Evolutionary conservation across 2,888 invertebrate species (phyloP).

Genomic region (Drosophila anomelani): DNA sequence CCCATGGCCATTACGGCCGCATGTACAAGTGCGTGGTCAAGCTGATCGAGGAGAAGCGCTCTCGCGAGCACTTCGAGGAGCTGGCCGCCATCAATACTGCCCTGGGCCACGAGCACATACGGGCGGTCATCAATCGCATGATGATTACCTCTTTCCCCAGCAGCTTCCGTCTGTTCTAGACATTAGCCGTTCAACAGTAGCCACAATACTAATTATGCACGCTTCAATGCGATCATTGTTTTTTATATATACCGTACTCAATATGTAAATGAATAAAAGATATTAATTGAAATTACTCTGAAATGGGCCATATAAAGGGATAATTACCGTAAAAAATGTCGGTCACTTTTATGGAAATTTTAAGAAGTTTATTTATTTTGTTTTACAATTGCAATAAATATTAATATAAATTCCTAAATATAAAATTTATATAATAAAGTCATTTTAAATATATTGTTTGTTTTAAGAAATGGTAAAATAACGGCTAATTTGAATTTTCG

Average conservation of each 20-base stretch:
- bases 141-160: conserved; percentile 82
- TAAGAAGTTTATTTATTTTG: too few relatives aligned
- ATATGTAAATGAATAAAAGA: conserved; percentile 39
- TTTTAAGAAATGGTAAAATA: neutral
- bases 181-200: conserved; percentile 5
- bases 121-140: conserved; percentile 75
- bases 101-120: conserved; percentile 82
- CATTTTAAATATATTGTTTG: too few relatives aligned
- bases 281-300: conserved; percentile 16
- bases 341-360: too few relatives aligned
- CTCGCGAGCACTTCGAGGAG: conserved; percentile 87
- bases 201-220: conserved; percentile 32
- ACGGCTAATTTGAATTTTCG: neutral
- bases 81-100: conserved; percentile 74
- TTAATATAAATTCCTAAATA: too few relatives aligned
- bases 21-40: conserved; percentile 91
- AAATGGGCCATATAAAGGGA: neutral
- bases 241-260: conserved; percentile 30
- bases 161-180: conserved; percentile 83
- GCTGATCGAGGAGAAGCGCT: conserved; percentile 92
- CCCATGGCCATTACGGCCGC: conserved; percentile 92
- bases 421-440: too few relatives aligned
- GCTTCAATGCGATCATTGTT: conserved; percentile 57
- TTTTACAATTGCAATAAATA: neutral
- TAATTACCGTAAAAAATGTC: neutral